phyloP scores from a whole-genome alignment of 1,140 invertebrate species.

The Rhyzopertha dominica region DNA sequence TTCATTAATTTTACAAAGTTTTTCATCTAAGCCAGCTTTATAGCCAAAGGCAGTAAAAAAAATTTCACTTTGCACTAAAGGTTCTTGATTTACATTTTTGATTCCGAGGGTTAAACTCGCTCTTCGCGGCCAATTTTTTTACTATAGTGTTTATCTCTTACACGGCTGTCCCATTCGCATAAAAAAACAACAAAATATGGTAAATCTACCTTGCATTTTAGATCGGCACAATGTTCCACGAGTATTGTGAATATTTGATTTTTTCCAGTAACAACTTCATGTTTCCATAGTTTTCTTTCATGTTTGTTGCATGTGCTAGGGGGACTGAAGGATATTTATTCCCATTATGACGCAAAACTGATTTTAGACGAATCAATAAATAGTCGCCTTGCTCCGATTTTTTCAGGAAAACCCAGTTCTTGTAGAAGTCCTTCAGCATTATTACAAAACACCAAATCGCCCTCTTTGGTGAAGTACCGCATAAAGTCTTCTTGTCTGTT shows the following conservation, averaged over 20 bases:
- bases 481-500: too few species aligned
- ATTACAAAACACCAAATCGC: too few species aligned
- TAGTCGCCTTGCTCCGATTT: constrained; percentile 29
- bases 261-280: constrained; percentile 33
- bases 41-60: too few species aligned
- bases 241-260: constrained; percentile 36
- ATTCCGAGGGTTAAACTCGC: too few species aligned
- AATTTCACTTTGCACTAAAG: too few species aligned
- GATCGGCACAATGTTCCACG: constrained; percentile 31
- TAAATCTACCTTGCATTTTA: constrained; percentile 45
- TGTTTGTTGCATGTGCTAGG: constrained; percentile 31
- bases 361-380: constrained; percentile 41
- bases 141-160: too few species aligned
- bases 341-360: constrained; percentile 40
- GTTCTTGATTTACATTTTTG: too few species aligned
- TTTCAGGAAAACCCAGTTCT: constrained; percentile 13
- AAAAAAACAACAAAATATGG: constrained; percentile 45
- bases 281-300: constrained; percentile 40
- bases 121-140: too few species aligned
- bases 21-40: too few species aligned
- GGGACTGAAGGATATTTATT: constrained; percentile 39
- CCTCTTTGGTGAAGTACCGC: too few species aligned
- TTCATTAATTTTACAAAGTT: too few species aligned
- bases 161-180: constrained; percentile 48
- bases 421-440: too few species aligned